Evolutionary conservation across 2,888 invertebrate species (phyloP), one percentile per base, ranked within the genome.

Genomic region (Machimus rusticus): DNA sequence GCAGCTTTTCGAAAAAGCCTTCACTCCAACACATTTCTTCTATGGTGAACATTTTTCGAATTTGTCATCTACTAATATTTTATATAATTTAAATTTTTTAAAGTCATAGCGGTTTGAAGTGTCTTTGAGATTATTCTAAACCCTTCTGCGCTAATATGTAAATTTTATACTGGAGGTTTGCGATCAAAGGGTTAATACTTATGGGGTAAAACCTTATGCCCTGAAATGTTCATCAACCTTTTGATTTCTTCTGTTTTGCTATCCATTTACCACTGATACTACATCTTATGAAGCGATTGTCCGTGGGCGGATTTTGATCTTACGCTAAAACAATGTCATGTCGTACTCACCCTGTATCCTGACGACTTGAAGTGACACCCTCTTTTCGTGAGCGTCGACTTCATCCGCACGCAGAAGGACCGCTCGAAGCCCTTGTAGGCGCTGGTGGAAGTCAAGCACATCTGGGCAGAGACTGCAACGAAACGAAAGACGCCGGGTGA

Each of bases 321-420:
- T 43, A 43, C 1, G 9, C 14, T 14, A 43, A 4, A 14, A 9
- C 2, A 14, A 14, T 43, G 6, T 14, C 0, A n/a, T n/a, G n/a
- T n/a, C n/a, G 43, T 85, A 93, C 96, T 95, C 94, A 98, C 98
- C 95, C 98, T 95, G 93, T 98, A 98, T 93, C 98, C 98, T 89
- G 98, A 98, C 57, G 98, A 98, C 93, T 98, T 98, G 93, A 98
- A 98, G 93, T 98, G 98, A 92, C 99, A 99, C 88, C 99, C 99
- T 91, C 99, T 94, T 93, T 99, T 99, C 82, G 99, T 99, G 89
- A 99, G 94, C 0, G 99, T 99, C 87, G 99, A 99, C 93, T 99
- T 99, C 99, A 99, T 99, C 89, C 99, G 95, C 81, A 99, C 95
- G 93, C 99, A 99, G 93, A 98, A 98, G 74, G 98, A 97, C 91